These are phyloP conservation scores for Zenarchopterus dispar DNA, from an alignment of 2,797 vertebrate genomes.

Conservation along the genomic window DNA sequence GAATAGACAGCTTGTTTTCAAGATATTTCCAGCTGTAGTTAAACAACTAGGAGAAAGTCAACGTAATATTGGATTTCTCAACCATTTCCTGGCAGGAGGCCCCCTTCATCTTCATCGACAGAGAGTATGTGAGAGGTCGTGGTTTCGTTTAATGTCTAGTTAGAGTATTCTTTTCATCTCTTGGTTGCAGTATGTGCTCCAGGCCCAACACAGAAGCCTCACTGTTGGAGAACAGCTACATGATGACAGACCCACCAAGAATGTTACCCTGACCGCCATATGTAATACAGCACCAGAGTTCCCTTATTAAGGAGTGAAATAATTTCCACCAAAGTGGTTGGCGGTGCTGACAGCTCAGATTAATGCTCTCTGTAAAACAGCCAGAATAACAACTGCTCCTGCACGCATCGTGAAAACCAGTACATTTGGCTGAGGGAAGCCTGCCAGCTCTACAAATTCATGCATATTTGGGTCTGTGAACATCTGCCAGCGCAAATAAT, in stretches of 20 bases:
- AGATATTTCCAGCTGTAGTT: constrained; percentile 22
- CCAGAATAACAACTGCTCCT: constrained; percentile 79
- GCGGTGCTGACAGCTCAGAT: constrained; percentile 77
- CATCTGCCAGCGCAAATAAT: constrained; percentile 88
- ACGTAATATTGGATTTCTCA: constrained; percentile 54
- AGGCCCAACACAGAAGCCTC: constrained; percentile 69
- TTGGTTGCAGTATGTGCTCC: constrained; percentile 55
- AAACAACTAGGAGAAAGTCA: constrained; percentile 38
- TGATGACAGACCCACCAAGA: constrained; percentile 81
- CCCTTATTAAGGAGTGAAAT: constrained; percentile 81
- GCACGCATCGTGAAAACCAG: constrained; percentile 81
- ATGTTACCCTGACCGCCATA: constrained; percentile 76
- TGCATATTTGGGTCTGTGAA: constrained; percentile 90
- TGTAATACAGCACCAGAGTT: constrained; percentile 80
- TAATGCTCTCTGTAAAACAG: constrained; percentile 77
- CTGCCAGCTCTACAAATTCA: constrained; percentile 86
- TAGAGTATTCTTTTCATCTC: constrained; percentile 67
- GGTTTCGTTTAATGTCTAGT: constrained; percentile 69
- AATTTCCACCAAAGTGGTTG: constrained; percentile 79
- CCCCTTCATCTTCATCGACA: constrained; percentile 30
- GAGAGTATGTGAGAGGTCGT: constrained; percentile 52
- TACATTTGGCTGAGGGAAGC: constrained; percentile 76
- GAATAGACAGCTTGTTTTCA: constrained; percentile 32
- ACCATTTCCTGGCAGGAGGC: constrained; percentile 47
- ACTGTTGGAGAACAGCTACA: constrained; percentile 71